phyloP scores from a whole-genome alignment of 2,113 vertebrate species.

The Atlantisia rogersi region DNA sequence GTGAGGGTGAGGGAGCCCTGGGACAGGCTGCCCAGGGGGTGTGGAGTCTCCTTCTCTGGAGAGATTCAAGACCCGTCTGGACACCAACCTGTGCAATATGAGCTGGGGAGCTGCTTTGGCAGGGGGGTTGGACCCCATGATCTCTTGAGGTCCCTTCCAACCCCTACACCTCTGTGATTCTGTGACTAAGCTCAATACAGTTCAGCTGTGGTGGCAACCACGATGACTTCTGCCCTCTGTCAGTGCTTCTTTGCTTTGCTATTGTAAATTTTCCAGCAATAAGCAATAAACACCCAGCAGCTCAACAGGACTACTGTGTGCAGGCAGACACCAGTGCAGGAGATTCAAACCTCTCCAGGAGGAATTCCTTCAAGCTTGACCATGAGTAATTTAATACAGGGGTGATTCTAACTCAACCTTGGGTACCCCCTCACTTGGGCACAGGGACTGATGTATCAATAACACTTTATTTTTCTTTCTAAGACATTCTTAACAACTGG shows the following conservation, averaged over 20 bases:
- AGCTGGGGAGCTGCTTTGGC: no score
- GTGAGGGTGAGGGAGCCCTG: no score
- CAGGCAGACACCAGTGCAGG: background rate
- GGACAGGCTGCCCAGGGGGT: no score
- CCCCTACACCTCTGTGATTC: no score
- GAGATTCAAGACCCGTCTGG: no score
- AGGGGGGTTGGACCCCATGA: no score
- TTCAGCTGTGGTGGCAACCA: accelerated
- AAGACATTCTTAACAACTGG: background rate
- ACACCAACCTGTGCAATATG: no score
- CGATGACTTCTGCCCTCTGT: background rate
- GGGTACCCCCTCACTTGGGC: background rate
- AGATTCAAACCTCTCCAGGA: background rate
- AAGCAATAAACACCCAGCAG: background rate
- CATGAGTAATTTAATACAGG: background rate
- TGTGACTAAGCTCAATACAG: accelerated
- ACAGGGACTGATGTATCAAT: background rate
- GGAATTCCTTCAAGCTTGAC: background rate
- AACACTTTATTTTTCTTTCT: background rate
- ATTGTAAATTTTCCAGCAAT: accelerated
- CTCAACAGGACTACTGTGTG: background rate
- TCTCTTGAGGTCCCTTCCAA: no score
- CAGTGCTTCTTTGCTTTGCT: background rate
- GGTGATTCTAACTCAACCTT: background rate
- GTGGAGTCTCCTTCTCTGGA: no score